Base-by-base conservation (phyloP, 2,797 vertebrate species). In the Sarcophilus harrisii region DNA sequence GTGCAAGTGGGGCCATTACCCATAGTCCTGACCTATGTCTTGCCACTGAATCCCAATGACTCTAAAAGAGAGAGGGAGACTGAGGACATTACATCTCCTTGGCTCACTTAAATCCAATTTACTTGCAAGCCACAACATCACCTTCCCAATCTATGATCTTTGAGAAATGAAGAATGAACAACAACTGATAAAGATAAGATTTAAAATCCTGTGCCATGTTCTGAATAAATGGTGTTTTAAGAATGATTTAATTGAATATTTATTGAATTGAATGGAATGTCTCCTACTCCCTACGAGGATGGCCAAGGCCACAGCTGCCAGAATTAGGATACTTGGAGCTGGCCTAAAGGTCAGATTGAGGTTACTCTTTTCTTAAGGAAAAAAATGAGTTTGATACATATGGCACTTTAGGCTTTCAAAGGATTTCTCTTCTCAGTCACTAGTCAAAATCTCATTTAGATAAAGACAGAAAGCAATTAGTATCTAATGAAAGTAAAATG, bases 391-490 rank as follows among this genome's bases (percentile, higher is more conserved):
- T 57, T 14, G 2, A 92, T 90, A 94, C 52, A 87, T 92, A 90
- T 0, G 55, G 54, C 94, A 90, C 58, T 12, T 2, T 49, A 95
- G 13, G 21, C 58, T 95, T 94, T 94, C 89, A 57, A 32, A 91
- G 58, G 81, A 45, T 45, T 66, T 96, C 45, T 92, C 1, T 87
- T 24, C 93, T 92, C 24, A 81, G 73, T 91, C 66, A 73, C 81
- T 92, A 38, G 92, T 93, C 90, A 94, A 93, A 91, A 94, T 62
- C 21, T 45, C 5, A 92, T 91, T 95, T 55, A 96, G 92, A 91
- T 95, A 97, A 97, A 21, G 55, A 6, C 95, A 62, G 95, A 95
- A 96, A 94, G 32, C n/a, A 96, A 87, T 59, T 93, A 94, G 1
- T 92, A 90, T 89, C 49, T 52, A 94, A 95, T 90, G 32, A 45